Conservation (phyloP, 2,113 vertebrate genomes). For the Microcebus lehilahytsara region DNA sequence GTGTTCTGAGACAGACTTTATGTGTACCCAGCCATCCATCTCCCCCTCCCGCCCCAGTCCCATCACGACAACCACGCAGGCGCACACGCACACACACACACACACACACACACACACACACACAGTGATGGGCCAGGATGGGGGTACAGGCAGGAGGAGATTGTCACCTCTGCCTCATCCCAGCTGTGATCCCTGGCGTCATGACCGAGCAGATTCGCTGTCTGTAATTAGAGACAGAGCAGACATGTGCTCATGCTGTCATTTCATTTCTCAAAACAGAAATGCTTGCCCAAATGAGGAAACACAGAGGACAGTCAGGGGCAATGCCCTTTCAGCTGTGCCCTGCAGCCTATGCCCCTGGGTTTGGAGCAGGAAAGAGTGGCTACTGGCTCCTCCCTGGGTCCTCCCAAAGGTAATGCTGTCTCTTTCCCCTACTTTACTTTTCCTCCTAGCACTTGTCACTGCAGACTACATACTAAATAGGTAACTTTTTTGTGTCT, state of each 20-base stretch:
- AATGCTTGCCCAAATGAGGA: background rate
- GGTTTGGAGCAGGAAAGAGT: background rate
- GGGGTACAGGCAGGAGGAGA: background rate
- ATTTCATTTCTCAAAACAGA: background rate
- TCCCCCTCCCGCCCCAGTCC: background rate
- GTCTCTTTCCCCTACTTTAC: too few species aligned
- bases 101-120: background rate
- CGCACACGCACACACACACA: background rate
- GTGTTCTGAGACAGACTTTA: background rate
- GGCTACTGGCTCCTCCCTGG: background rate
- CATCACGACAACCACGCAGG: background rate
- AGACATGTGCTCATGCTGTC: background rate
- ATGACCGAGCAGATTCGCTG: accelerated
- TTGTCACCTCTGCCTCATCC: background rate
- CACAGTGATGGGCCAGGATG: too few species aligned
- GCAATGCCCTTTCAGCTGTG: accelerated
- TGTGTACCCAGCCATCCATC: background rate
- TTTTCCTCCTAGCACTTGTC: background rate
- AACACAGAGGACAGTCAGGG: background rate
- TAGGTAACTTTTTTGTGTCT: background rate
- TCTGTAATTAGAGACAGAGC: background rate
- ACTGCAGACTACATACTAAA: background rate
- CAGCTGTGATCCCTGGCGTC: background rate
- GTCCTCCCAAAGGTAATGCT: too few species aligned
- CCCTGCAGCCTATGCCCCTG: background rate